Conservation (phyloP, 2,888 invertebrate species). For the Laothoe populi region DNA sequence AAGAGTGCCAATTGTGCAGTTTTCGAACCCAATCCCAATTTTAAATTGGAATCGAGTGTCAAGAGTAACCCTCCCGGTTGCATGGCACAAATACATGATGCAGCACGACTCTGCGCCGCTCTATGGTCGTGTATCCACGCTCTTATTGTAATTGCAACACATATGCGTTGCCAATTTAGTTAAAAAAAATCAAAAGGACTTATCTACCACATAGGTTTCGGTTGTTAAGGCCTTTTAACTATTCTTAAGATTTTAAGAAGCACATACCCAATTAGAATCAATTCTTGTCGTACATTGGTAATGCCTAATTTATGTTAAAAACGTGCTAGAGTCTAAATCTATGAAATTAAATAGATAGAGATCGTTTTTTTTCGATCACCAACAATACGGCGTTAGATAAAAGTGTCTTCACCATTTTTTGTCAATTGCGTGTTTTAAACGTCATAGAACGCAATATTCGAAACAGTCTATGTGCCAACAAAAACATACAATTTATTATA, state of each 20-base stretch:
- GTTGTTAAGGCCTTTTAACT: not conserved
- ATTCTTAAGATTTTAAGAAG: not conserved
- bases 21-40: too few relatives aligned
- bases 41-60: too few relatives aligned
- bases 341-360: too few relatives aligned
- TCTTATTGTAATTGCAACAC: slow-evolving; percentile 7
- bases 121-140: too few relatives aligned
- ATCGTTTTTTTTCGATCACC: too few relatives aligned
- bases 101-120: too few relatives aligned
- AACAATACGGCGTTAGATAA: too few relatives aligned
- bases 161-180: slow-evolving; percentile 2
- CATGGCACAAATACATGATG: too few relatives aligned
- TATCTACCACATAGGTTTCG: not conserved
- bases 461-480: not conserved
- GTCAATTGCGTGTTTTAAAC: not conserved
- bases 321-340: too few relatives aligned
- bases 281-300: not conserved
- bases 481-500: not conserved
- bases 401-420: not conserved
- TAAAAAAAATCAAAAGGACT: not conserved
- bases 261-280: not conserved
- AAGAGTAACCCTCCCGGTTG: too few relatives aligned
- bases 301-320: too few relatives aligned
- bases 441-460: not conserved
- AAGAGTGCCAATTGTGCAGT: too few relatives aligned